These are phyloP conservation scores for Drosophila tanythrix DNA, from an alignment of 2,888 invertebrate genomes.

Conservation along the genomic window DNA sequence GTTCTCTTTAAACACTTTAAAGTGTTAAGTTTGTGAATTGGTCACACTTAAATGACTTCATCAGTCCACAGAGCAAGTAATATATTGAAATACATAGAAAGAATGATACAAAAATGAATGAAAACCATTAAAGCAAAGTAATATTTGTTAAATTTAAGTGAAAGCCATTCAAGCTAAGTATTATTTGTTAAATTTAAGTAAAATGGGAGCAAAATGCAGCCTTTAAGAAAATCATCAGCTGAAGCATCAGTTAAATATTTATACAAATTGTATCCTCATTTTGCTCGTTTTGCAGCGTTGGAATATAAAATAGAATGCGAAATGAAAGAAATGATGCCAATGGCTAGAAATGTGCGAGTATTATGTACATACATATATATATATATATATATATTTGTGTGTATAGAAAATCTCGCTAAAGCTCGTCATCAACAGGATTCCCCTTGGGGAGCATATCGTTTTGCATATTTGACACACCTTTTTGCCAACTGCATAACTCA, in stretches of 20 bases:
- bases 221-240: neutral
- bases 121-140: no score
- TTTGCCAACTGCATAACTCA: neutral
- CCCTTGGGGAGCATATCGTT: slow-evolving; percentile 8
- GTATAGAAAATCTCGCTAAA: neutral
- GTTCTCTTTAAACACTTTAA: neutral
- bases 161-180: neutral
- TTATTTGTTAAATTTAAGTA: neutral
- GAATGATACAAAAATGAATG: no score
- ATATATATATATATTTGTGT: neutral
- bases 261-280: neutral
- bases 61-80: neutral
- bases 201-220: neutral
- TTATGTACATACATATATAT: neutral
- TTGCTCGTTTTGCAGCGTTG: neutral
- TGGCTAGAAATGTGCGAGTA: neutral
- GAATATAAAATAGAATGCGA: neutral
- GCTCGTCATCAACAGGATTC: slow-evolving; percentile 2
- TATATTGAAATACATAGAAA: neutral
- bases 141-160: no score
- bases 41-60: neutral
- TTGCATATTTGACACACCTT: slow-evolving; percentile 9
- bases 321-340: neutral
- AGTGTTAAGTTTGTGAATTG: neutral
- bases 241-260: neutral